A percentile compares a stretch with the other conserved stretches of the same genome.
Conservation (phyloP, 2,113 vertebrate genomes). For the Poecilia latipinna region DNA sequence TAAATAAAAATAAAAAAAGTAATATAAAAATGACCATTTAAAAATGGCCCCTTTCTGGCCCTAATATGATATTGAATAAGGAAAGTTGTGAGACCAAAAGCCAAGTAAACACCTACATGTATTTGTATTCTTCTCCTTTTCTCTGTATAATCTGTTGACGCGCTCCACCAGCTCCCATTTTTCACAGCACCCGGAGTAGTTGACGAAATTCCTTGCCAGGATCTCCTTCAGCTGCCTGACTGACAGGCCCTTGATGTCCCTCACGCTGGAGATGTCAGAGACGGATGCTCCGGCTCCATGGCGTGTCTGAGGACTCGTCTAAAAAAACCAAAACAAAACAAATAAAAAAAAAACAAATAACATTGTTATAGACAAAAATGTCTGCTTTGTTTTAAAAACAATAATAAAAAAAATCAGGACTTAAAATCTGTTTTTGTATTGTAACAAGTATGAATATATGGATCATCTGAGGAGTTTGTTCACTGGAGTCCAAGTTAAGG, state of each 20-base stretch:
- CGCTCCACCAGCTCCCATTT: conserved; percentile 99
- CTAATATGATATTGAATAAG: not conserved
- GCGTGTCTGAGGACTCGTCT: conserved; percentile 85
- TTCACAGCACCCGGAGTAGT: conserved; percentile 97
- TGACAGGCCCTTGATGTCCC: conserved; percentile 89
- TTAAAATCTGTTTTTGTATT: not conserved
- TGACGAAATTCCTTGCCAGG: conserved; percentile 94
- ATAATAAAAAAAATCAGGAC: not conserved
- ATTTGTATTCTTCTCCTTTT: conserved; percentile 90
- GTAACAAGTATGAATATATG: not conserved
- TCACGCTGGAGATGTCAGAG: conserved; percentile 88
- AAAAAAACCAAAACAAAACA: conserved; percentile 17
- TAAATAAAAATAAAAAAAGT: not conserved
- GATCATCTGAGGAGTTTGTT: conserved; percentile 75
- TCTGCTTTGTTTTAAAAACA: not conserved
- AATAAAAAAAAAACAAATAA: not conserved
- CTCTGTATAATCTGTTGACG: conserved; percentile 90
- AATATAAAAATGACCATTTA: too few species aligned
- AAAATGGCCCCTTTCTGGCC: not conserved
- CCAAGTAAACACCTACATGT: conserved; percentile 83
- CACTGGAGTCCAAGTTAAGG: conserved; percentile 81
- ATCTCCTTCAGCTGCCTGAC: conserved; percentile 98
- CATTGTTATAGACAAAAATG: not conserved
- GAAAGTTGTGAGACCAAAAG: not conserved
- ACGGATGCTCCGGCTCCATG: conserved; percentile 87